Evolutionary conservation across 2,113 vertebrate genomes (phyloP).

Genomic region (Heterotilapia buettikoferi): DNA sequence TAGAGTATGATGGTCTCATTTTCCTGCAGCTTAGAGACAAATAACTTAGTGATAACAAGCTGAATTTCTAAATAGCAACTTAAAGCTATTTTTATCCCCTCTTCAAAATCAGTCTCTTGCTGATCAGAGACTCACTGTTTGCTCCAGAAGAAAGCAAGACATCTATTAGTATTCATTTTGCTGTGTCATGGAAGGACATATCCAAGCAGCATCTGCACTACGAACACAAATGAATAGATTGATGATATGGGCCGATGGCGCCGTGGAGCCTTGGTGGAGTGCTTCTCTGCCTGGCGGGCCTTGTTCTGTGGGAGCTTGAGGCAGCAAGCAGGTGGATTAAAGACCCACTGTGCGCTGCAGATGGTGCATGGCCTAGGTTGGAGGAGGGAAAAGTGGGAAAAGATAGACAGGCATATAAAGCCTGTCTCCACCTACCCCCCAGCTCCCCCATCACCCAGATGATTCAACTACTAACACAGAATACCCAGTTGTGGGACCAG

Average conservation of each 20-base stretch:
- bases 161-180: not conserved
- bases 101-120: not conserved
- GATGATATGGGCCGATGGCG: not conserved
- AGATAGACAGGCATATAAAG: conserved; percentile 45
- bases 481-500: conserved; percentile 31
- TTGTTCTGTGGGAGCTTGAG: conserved; percentile 37
- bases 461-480: conserved; percentile 16
- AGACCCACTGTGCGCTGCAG: conserved; percentile 50
- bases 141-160: not conserved
- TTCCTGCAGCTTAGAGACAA: not conserved
- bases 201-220: not conserved
- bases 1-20: not conserved
- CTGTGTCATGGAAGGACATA: conserved; percentile 29
- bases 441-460: conserved; percentile 19
- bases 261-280: not conserved
- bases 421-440: conserved; percentile 7
- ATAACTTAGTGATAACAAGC: not conserved
- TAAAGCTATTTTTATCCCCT: not conserved
- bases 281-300: not conserved
- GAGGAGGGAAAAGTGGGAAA: conserved; percentile 31
- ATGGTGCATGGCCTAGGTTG: conserved; percentile 48
- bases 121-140: not conserved
- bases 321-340: conserved; percentile 42
- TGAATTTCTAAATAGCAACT: not conserved
- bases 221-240: conserved; percentile 6